phyloP scores from a whole-genome alignment of 2,797 vertebrate genomes.

The Myotis pilosus region DNA sequence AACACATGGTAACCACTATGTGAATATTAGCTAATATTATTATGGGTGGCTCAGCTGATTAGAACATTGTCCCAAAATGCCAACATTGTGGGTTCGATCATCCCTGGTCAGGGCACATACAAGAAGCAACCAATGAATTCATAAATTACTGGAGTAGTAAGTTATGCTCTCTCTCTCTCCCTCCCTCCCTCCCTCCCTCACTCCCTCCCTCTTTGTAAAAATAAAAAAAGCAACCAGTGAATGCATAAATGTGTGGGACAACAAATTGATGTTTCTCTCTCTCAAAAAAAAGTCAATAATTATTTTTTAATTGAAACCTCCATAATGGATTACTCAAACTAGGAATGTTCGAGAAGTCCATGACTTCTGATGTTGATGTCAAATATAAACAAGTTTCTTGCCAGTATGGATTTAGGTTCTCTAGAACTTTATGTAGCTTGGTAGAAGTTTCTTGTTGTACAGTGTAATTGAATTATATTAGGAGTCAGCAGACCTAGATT shows the following conservation, averaged over 20 bases:
- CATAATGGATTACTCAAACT: not conserved
- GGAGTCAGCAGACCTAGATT: not conserved
- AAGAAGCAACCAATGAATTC: too few relatives aligned
- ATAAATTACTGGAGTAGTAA: too few relatives aligned
- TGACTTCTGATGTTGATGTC: not conserved
- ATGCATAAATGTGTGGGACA: not conserved
- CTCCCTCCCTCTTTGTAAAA: too few relatives aligned
- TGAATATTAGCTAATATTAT: not conserved
- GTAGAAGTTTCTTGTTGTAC: not conserved
- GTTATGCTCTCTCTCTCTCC: too few relatives aligned
- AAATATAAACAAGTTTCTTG: not conserved
- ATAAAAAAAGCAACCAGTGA: not conserved
- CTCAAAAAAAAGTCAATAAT: not conserved
- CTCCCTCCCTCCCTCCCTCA: too few relatives aligned
- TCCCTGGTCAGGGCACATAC: not conserved
- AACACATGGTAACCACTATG: not conserved
- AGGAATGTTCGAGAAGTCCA: not conserved
- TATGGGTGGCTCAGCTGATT: not conserved
- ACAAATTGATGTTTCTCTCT: not conserved
- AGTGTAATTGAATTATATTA: not conserved
- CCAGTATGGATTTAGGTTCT: not conserved
- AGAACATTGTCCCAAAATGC: not conserved
- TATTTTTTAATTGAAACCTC: not conserved
- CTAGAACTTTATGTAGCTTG: not conserved
- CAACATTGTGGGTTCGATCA: not conserved